phyloP scores from a whole-genome alignment of 2,797 vertebrate species.

The Sitta carolinensis region DNA sequence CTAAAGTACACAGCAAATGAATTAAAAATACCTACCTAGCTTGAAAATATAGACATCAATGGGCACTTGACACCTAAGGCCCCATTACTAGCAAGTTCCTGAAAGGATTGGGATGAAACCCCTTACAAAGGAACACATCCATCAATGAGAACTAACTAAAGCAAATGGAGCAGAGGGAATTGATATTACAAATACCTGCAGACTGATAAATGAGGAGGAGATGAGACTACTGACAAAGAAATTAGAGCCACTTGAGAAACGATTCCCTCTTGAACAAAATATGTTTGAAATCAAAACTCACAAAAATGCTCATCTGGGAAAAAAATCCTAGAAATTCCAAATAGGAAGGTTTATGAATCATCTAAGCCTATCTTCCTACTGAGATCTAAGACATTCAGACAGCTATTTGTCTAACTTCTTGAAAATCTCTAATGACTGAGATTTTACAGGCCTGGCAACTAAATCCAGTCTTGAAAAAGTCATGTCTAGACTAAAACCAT shows the following conservation, averaged over 20 bases:
- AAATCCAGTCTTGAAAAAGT: neutral
- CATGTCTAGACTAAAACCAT: neutral
- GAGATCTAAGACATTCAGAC: neutral
- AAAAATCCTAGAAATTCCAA: neutral
- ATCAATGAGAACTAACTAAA: neutral
- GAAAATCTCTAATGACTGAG: neutral
- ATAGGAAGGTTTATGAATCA: neutral
- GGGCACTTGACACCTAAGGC: neutral
- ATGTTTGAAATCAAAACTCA: neutral
- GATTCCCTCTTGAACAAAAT: neutral
- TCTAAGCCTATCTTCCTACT: neutral
- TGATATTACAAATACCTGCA: neutral
- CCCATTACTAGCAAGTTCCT: neutral
- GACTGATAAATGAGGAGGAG: neutral
- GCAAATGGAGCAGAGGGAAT: neutral
- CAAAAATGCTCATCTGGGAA: neutral
- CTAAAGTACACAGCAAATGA: neutral
- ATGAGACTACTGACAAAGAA: neutral
- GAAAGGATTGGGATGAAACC: neutral
- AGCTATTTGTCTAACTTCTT: neutral
- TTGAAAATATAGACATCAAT: neutral
- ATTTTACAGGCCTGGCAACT: neutral
- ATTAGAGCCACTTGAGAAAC: neutral
- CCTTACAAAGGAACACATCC: neutral
- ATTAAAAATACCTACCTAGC: neutral